Evolutionary conservation across 2,888 invertebrate species (phyloP).

Genomic region (Mesorhabditis sp.): DNA sequence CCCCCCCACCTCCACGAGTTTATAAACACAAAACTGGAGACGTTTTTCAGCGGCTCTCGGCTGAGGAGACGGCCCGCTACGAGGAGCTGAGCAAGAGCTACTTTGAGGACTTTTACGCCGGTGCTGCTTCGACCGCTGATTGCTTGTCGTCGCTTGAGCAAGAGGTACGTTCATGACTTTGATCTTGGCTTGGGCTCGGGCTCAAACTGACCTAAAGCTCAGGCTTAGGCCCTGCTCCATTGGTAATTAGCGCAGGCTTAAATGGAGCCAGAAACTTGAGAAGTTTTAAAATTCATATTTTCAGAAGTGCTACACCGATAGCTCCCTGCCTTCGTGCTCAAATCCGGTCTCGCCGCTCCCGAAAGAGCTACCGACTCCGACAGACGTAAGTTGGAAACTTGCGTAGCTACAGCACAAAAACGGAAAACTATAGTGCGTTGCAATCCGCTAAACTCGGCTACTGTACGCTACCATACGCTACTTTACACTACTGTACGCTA

Average conservation of each 20-base stretch:
- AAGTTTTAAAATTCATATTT: too few species aligned
- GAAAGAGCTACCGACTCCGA: background rate
- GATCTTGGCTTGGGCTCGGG: background rate
- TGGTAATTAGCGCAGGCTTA: too few species aligned
- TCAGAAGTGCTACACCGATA: background rate
- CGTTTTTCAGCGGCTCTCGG: constrained; percentile 40
- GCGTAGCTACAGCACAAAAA: background rate
- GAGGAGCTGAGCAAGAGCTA: constrained; percentile 45
- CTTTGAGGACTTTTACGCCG: constrained; percentile 45
- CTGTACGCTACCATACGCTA: too few species aligned
- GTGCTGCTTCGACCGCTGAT: background rate
- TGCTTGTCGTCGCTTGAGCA: background rate
- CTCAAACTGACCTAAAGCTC: background rate
- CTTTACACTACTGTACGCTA: too few species aligned
- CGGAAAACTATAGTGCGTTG: background rate
- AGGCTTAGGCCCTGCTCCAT: background rate
- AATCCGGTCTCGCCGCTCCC: constrained; percentile 1
- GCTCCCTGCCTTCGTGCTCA: background rate
- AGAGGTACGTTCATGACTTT: background rate
- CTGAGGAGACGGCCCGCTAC: constrained; percentile 38
- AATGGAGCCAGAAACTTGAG: too few species aligned
- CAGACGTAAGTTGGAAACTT: background rate
- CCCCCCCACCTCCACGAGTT: background rate
- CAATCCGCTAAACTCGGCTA: background rate
- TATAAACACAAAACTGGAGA: constrained; percentile 3